Evolutionary conservation across 2,888 invertebrate genomes (phyloP), one percentile per base, ranked within the genome.

Genomic region (Tipula vernalis): DNA sequence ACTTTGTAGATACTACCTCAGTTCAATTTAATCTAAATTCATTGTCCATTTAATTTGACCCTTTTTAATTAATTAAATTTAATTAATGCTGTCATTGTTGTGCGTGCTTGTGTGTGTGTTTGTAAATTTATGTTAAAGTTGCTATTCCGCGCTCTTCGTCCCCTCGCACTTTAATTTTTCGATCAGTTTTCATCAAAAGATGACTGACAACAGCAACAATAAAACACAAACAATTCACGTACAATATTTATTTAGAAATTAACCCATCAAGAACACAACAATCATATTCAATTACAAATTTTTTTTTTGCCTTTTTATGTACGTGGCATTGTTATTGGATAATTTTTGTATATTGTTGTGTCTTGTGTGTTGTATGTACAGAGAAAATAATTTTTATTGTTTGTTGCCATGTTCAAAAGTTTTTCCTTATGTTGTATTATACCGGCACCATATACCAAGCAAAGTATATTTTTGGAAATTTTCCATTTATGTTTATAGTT

Each of bases 191-290:
- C 71, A 71, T 71, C 71, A 71, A 71, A 71, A 71, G 71, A 71
- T 71, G 71, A 71, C 71, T 71, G 71, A 71, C 71, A 28, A 71
- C 71, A 71, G 28, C 28, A 71, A 57, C 18, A 57, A 57, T 15
- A 57, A 15, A 4, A 51, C 4, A 57, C 12, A 39, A 39, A 15
- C 51, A 57, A 71, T 71, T 71, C 71, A 71, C 71, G 71, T 71
- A 28, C 28, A 28, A 28, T 28, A 71, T 71, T 51, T 51, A 71
- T 71, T 71, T 71, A 18, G 71, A 71, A 71, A 71, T 71, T 71
- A 71, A 71, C 71, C 71, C 71, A 71, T 71, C 71, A 71, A 71
- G 71, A 71, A 71, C 71, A 71, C 71, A 71, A 71, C 71, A 71
- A 71, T 71, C 71, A 71, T 71, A 71, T 71, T 71, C 71, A 71